Conservation (phyloP, 2,888 invertebrate genomes). For the Melolontha melolontha region DNA sequence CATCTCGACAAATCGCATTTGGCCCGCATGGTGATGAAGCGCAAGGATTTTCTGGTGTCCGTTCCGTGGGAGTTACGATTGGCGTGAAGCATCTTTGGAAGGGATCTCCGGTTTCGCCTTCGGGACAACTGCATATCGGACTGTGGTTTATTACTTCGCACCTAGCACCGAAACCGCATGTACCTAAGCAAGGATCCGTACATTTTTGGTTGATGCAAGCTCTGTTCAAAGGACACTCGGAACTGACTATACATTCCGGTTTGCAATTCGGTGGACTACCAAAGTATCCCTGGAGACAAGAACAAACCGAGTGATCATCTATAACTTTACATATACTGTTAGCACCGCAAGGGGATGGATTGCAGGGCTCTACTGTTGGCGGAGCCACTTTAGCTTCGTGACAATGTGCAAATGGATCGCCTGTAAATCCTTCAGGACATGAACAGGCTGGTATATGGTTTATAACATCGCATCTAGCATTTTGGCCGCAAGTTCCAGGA, state of each 20-base stretch:
- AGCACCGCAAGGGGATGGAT: conserved; percentile 69
- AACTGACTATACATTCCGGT: conserved; percentile 68
- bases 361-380: conserved; percentile 63
- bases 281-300: conserved; percentile 67
- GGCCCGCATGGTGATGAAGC: conserved; percentile 86
- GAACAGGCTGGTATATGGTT: conserved; percentile 80
- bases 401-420: conserved; percentile 72
- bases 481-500: conserved; percentile 76
- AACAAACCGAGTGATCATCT: conserved; percentile 67
- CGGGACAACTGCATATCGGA: conserved; percentile 69
- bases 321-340: conserved; percentile 69
- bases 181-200: conserved; percentile 70
- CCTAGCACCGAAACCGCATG: conserved; percentile 68
- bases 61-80: conserved; percentile 65
- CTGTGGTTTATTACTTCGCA: conserved; percentile 70
- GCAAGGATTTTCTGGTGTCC: conserved; percentile 72
- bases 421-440: conserved; percentile 76
- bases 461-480: conserved; percentile 78
- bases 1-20: conserved; percentile 78
- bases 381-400: conserved; percentile 55
- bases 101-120: conserved; percentile 80
- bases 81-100: conserved; percentile 75
- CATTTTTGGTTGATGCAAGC: conserved; percentile 70
- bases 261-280: conserved; percentile 70
- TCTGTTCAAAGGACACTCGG: conserved; percentile 67